Evolutionary conservation across 2,113 vertebrate species (phyloP).

Genomic region (Puntigrus tetrazona): DNA sequence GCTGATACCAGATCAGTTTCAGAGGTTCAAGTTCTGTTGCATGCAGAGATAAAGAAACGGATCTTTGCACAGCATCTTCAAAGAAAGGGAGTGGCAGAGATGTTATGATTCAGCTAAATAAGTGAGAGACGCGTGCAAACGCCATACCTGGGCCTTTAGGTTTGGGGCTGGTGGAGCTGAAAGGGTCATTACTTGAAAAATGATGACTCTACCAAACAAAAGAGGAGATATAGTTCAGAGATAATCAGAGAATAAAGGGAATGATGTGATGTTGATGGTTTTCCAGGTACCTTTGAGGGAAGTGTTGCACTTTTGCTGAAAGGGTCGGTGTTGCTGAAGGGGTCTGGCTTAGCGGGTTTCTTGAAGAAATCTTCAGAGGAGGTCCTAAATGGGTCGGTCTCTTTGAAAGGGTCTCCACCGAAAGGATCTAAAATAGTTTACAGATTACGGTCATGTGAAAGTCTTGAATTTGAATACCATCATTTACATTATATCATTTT

Average conservation of each 20-base stretch:
- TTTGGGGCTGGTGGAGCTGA: slow-evolving; percentile 82
- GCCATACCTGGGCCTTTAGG: slow-evolving; percentile 87
- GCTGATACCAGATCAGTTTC: slow-evolving; percentile 1
- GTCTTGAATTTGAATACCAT: slow-evolving; percentile 1
- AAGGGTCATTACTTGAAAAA: slow-evolving; percentile 87
- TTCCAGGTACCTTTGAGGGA: slow-evolving; percentile 82
- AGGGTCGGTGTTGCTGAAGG: slow-evolving; percentile 85
- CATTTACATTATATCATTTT: slow-evolving; percentile 21
- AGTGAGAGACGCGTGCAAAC: slow-evolving; percentile 12
- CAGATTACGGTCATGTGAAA: neutral
- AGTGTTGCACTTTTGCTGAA: slow-evolving; percentile 87
- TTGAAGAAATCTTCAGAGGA: slow-evolving; percentile 92
- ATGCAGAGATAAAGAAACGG: neutral
- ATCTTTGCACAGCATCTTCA: neutral
- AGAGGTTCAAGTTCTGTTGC: neutral
- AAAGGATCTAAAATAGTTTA: slow-evolving; percentile 85
- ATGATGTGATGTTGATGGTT: neutral
- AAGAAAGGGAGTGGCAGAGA: neutral
- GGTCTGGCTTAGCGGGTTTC: slow-evolving; percentile 87
- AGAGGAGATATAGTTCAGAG: neutral
- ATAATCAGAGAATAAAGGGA: neutral
- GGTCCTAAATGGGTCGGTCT: slow-evolving; percentile 87
- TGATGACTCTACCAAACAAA: slow-evolving; percentile 76
- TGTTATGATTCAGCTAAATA: slow-evolving; percentile 35
- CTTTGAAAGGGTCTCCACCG: slow-evolving; percentile 95